phyloP scores from a whole-genome alignment of 2,888 invertebrate species.

The Drosophila anceps region DNA sequence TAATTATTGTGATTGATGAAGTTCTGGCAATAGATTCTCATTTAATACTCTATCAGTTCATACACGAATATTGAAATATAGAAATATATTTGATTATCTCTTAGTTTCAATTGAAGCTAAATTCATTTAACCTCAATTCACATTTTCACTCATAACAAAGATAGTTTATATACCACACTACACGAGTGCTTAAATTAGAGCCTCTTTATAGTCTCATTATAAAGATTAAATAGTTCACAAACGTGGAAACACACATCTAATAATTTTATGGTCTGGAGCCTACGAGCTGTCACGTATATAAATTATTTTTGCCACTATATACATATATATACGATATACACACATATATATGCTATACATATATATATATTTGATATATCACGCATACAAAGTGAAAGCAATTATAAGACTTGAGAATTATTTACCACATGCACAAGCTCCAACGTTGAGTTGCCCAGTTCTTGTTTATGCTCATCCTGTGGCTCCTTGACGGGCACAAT shows the following conservation, averaged over 20 bases:
- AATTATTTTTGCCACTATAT: slow-evolving; percentile 5
- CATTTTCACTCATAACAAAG: neutral
- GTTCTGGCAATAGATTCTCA: neutral
- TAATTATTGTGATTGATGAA: neutral
- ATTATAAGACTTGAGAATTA: slow-evolving; percentile 2
- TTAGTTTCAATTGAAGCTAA: neutral
- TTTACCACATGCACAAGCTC: slow-evolving; percentile 78
- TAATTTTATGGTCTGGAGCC: slow-evolving; percentile 44
- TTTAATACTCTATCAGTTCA: slow-evolving; percentile 3
- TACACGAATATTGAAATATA: no score
- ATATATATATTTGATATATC: neutral
- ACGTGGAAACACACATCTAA: slow-evolving; percentile 10
- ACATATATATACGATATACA: no score
- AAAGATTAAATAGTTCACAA: slow-evolving; percentile 18
- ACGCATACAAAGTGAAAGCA: slow-evolving; percentile 3
- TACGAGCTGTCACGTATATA: slow-evolving; percentile 5
- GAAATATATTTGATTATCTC: neutral
- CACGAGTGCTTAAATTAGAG: slow-evolving; percentile 1
- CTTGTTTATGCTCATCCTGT: neutral
- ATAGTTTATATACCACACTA: neutral
- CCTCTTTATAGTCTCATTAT: slow-evolving; percentile 17
- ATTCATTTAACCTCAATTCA: no score
- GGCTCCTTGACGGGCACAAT: slow-evolving; percentile 26
- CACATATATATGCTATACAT: neutral
- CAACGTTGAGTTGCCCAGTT: slow-evolving; percentile 52